phyloP scores from a whole-genome alignment of 2,113 vertebrate genomes.

The Misgurnus mizolepis region DNA sequence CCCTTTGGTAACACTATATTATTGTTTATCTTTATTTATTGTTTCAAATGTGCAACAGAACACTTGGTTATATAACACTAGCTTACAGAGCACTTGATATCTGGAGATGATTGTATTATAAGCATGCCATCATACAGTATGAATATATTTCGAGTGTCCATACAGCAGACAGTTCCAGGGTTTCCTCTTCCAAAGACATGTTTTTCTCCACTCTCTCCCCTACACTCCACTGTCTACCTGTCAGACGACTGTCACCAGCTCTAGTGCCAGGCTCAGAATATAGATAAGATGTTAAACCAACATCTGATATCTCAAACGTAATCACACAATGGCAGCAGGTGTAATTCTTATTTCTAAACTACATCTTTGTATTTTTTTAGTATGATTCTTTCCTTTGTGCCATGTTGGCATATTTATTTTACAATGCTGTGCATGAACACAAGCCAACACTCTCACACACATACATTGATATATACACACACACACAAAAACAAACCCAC shows the following conservation, averaged over 20 bases:
- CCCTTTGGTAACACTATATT: background rate
- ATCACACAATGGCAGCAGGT: slow-evolving; percentile 24
- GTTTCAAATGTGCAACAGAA: slow-evolving; percentile 6
- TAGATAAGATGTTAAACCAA: slow-evolving; percentile 27
- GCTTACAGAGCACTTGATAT: slow-evolving; percentile 3
- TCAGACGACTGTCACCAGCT: slow-evolving; percentile 45
- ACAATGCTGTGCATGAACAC: background rate
- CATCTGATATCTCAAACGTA: slow-evolving; percentile 28
- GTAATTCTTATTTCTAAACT: slow-evolving; percentile 7
- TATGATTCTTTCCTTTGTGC: background rate
- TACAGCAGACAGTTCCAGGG: slow-evolving; percentile 37
- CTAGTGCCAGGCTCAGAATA: slow-evolving; percentile 31
- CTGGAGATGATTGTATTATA: slow-evolving; percentile 9
- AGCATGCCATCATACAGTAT: slow-evolving; percentile 14
- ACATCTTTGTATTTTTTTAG: background rate
- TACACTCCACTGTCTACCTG: slow-evolving; percentile 40
- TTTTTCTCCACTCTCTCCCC: slow-evolving; percentile 33
- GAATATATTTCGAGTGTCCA: slow-evolving; percentile 35
- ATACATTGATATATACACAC: background rate
- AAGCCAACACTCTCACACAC: background rate
- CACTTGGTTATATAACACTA: slow-evolving; percentile 13
- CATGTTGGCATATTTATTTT: background rate
- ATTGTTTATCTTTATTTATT: background rate
- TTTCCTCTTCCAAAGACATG: slow-evolving; percentile 19
- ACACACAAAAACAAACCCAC: background rate